phyloP scores from a whole-genome alignment of 2,797 vertebrate genomes.

The Cossypha dichroa region DNA sequence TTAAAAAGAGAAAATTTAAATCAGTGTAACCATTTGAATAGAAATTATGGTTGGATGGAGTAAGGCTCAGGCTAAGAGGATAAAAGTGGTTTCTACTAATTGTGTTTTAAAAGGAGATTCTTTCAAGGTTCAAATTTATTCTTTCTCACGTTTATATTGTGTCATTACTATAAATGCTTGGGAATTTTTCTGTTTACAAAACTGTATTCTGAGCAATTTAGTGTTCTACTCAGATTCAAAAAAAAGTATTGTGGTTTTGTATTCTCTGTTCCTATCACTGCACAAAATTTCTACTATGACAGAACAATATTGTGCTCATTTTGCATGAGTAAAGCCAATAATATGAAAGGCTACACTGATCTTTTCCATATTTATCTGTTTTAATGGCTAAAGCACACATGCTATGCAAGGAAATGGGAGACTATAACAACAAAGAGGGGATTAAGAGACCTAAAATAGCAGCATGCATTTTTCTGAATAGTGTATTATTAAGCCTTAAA shows the following conservation, averaged over 20 bases:
- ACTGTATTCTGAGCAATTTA: not conserved
- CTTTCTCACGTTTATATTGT: not conserved
- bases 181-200: not conserved
- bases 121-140: not conserved
- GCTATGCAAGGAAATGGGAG: not conserved
- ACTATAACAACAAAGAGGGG: not conserved
- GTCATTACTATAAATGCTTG: not conserved
- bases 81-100: fast-evolving
- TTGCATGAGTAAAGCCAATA: slow-evolving; percentile 20
- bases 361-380: slow-evolving; percentile 14
- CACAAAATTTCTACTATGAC: not conserved
- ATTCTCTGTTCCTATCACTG: not conserved
- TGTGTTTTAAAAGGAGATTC: not conserved
- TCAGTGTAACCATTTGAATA: not conserved
- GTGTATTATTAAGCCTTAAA: not conserved
- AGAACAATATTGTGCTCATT: not conserved
- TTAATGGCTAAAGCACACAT: not conserved
- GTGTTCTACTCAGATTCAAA: not conserved
- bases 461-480: not conserved
- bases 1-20: not conserved
- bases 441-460: not conserved
- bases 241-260: not conserved
- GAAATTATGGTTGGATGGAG: not conserved
- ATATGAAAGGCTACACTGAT: not conserved
- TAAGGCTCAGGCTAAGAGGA: not conserved